Conservation (phyloP, 2,888 invertebrate genomes). For the Fragum fragum region DNA sequence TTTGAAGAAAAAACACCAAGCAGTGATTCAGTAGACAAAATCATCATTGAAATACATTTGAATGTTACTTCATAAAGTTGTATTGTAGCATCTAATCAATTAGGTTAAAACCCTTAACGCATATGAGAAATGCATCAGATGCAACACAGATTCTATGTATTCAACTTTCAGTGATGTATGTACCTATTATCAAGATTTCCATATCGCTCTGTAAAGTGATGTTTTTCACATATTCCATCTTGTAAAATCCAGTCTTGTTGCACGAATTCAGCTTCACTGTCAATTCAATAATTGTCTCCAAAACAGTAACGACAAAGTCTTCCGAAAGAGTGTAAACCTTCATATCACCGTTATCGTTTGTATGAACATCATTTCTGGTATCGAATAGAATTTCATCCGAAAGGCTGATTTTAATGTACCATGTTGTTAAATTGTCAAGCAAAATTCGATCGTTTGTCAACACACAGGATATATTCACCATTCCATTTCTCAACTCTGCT, state of each 20-base stretch:
- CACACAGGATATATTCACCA: not conserved
- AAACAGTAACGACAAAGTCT: not conserved
- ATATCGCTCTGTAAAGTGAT: not conserved
- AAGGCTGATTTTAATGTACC: not conserved
- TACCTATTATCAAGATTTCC: not conserved
- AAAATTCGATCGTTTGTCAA: not conserved
- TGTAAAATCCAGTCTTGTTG: not conserved
- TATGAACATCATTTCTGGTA: not conserved
- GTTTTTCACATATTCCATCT: not conserved
- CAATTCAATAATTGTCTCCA: not conserved
- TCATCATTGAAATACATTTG: too few relatives aligned
- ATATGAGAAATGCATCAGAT: too few relatives aligned
- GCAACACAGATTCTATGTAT: too few relatives aligned
- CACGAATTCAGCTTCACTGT: not conserved
- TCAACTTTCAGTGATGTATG: too few relatives aligned
- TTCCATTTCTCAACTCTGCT: not conserved
- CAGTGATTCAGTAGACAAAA: too few relatives aligned
- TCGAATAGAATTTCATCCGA: not conserved
- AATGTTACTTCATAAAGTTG: too few relatives aligned
- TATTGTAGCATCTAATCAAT: too few relatives aligned
- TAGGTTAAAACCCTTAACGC: too few relatives aligned
- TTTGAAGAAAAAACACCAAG: too few relatives aligned
- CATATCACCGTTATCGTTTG: not conserved
- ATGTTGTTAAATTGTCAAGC: not conserved
- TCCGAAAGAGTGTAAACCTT: not conserved